Percentiles rank a stretch among this genome's conserved stretches.
Evolutionary conservation across 2,888 invertebrate genomes (phyloP).

Genomic region (Macrophya annulata): DNA sequence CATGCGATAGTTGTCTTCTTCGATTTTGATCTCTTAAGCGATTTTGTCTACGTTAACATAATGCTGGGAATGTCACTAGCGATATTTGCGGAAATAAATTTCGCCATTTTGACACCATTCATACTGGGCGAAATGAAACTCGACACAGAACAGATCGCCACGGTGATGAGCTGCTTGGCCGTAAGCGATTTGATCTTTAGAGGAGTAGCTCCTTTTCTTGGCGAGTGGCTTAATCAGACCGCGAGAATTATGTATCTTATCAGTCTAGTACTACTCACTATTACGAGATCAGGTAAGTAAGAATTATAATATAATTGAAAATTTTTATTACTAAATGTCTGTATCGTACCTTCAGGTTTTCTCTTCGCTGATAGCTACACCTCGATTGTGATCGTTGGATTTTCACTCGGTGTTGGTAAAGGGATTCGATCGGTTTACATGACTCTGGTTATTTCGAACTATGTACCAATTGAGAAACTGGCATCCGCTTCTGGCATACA

Average conservation of each 20-base stretch:
- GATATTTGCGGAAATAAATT: constrained; percentile 86
- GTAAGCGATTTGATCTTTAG: constrained; percentile 82
- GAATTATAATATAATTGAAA: neutral
- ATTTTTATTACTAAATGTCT: neutral
- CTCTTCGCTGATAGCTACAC: constrained; percentile 74
- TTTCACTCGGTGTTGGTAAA: constrained; percentile 85
- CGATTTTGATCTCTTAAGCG: constrained; percentile 85
- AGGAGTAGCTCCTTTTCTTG: constrained; percentile 85
- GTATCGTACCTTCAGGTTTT: constrained; percentile 30
- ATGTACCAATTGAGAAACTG: constrained; percentile 85
- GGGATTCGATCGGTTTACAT: constrained; percentile 87
- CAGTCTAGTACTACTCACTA: constrained; percentile 83
- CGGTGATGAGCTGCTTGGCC: constrained; percentile 84
- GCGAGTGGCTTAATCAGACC: constrained; percentile 84
- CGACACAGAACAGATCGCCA: constrained; percentile 83
- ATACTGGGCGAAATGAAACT: constrained; percentile 85
- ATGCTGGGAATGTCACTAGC: constrained; percentile 86
- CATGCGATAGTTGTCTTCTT: constrained; percentile 81
- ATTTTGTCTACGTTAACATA: constrained; percentile 86
- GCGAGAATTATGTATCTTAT: constrained; percentile 85
- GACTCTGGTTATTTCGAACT: constrained; percentile 85
- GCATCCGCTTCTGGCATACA: constrained; percentile 87
- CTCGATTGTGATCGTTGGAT: constrained; percentile 80
- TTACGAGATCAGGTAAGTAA: constrained; percentile 84
- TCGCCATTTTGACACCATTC: constrained; percentile 85